phyloP scores from a whole-genome alignment of 2,888 invertebrate species.

The Macrophya annulata region DNA sequence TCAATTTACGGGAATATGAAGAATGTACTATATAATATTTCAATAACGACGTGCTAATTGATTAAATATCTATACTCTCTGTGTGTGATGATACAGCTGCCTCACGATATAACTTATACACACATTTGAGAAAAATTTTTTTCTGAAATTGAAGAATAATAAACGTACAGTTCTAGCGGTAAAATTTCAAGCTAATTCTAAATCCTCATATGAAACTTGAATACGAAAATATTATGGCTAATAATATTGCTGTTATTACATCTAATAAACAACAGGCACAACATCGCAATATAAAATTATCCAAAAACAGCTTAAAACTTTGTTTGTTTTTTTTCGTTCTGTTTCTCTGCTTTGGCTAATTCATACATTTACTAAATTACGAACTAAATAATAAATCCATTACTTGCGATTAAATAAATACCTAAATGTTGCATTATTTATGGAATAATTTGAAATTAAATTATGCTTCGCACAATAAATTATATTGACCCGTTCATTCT shows the following conservation, averaged over 20 bases:
- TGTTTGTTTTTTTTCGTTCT: slow-evolving; percentile 11
- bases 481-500: slow-evolving; percentile 20
- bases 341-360: neutral
- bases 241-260: neutral
- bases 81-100: slow-evolving; percentile 29
- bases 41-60: neutral
- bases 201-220: slow-evolving; percentile 10
- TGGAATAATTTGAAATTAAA: slow-evolving; percentile 39
- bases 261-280: slow-evolving; percentile 43
- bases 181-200: neutral
- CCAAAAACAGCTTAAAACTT: slow-evolving; percentile 46
- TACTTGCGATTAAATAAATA: slow-evolving; percentile 38
- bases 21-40: neutral
- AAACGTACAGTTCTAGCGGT: neutral
- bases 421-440: slow-evolving; percentile 28
- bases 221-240: slow-evolving; percentile 29
- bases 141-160: neutral
- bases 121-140: neutral
- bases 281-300: slow-evolving; percentile 39
- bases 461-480: slow-evolving; percentile 39
- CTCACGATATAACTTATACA: neutral
- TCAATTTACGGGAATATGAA: neutral
- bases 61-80: neutral
- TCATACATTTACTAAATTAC: slow-evolving; percentile 22
- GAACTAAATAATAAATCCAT: slow-evolving; percentile 50